Evolutionary conservation across 2,888 invertebrate species (phyloP).

Genomic region (Amaurobius ferox): DNA sequence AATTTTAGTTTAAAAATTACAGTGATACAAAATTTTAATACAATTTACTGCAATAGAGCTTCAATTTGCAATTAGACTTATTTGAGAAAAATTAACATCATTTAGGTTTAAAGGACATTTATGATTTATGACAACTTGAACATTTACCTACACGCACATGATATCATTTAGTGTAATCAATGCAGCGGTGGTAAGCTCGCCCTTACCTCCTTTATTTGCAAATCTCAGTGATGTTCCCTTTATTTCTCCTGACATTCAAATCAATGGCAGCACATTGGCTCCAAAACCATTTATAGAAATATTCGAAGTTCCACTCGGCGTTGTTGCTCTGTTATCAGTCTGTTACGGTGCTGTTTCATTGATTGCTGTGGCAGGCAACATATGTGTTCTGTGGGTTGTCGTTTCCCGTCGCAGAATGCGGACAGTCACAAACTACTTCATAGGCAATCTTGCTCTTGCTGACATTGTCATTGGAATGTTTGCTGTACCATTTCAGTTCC

Average conservation of each 20-base stretch:
- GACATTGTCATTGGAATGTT: conserved; percentile 81
- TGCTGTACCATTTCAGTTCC: conserved; percentile 92
- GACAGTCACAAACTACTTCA: conserved; percentile 79
- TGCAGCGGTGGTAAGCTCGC: neutral
- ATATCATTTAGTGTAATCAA: neutral
- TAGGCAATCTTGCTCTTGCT: conserved; percentile 33
- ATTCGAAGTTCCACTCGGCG: conserved; percentile 85
- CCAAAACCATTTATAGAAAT: conserved; percentile 76
- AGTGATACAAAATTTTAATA: too few species aligned
- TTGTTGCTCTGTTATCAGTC: conserved; percentile 86
- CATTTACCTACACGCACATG: neutral
- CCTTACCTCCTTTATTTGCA: neutral
- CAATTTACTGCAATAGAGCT: too few species aligned
- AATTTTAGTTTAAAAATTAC: too few species aligned
- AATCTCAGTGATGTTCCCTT: neutral
- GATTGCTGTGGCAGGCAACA: conserved; percentile 88
- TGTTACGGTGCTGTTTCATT: conserved; percentile 90
- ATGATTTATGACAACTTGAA: too few species aligned
- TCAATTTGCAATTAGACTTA: too few species aligned
- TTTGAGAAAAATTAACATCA: too few species aligned
- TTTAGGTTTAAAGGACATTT: too few species aligned
- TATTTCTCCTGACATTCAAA: neutral
- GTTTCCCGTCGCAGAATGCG: conserved; percentile 86
- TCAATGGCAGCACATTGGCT: neutral
- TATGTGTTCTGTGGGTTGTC: conserved; percentile 90